Conservation (phyloP, 2,888 invertebrate genomes). For the Ennomos quercinarius region DNA sequence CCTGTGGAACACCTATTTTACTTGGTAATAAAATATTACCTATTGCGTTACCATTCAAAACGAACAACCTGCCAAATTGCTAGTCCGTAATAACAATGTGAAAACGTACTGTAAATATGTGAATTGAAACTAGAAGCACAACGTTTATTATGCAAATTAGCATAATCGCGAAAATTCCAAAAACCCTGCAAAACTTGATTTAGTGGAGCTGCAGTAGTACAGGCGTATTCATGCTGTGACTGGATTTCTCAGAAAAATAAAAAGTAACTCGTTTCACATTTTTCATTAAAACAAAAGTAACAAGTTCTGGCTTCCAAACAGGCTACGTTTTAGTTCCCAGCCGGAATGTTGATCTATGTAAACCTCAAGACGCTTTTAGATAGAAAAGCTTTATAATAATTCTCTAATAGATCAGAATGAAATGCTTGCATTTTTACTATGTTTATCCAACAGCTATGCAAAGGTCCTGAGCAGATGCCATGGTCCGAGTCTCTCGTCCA, state of each 20-base stretch:
- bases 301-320: not conserved
- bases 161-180: slow-evolving; percentile 30
- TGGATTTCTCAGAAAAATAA: slow-evolving; percentile 9
- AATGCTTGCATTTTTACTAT: too few relatives aligned
- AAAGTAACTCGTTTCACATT: not conserved
- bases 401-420: too few relatives aligned
- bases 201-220: not conserved
- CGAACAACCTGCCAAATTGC: slow-evolving; percentile 14
- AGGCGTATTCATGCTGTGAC: not conserved
- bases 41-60: slow-evolving; percentile 34
- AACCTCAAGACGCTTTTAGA: too few relatives aligned
- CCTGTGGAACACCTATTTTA: not conserved
- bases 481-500: too few relatives aligned
- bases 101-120: slow-evolving; percentile 28
- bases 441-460: too few relatives aligned
- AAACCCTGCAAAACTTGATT: slow-evolving; percentile 33
- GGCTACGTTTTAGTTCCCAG: too few relatives aligned
- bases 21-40: slow-evolving; percentile 13
- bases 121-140: slow-evolving; percentile 36
- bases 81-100: slow-evolving; percentile 3
- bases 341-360: too few relatives aligned
- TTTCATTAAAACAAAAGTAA: not conserved
- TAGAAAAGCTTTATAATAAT: too few relatives aligned
- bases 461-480: too few relatives aligned
- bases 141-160: slow-evolving; percentile 34